Conservation (phyloP, 2,113 vertebrate species). For the Nycticebus coucang region DNA sequence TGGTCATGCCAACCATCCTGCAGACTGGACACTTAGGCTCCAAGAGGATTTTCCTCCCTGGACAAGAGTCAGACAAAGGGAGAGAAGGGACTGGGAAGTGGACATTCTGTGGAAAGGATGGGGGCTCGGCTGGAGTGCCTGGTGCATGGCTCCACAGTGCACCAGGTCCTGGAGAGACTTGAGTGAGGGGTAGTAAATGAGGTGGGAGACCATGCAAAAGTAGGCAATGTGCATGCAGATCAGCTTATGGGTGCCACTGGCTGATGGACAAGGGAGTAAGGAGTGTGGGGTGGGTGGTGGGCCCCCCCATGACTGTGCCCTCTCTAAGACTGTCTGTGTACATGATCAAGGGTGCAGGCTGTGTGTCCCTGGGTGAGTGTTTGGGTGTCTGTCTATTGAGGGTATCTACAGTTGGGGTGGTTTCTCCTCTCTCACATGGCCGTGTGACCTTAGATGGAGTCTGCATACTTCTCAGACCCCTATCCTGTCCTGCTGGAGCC, state of each 20-base stretch:
- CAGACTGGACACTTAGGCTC: neutral
- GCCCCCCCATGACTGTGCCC: neutral
- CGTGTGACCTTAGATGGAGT: constrained; percentile 83
- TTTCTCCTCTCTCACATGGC: fast-evolving
- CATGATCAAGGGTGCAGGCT: too few relatives aligned
- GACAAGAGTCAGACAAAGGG: fast-evolving
- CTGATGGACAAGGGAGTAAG: neutral
- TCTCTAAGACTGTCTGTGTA: neutral
- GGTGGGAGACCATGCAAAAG: too few relatives aligned
- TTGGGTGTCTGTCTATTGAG: neutral
- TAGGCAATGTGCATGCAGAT: neutral
- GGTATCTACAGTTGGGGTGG: too few relatives aligned
- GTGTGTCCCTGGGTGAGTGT: neutral
- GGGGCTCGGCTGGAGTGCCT: neutral
- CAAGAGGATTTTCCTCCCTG: neutral
- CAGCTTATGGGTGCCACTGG: neutral
- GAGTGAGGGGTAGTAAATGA: neutral
- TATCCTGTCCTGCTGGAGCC: constrained; percentile 91
- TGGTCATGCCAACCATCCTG: too few relatives aligned
- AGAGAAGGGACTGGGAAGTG: neutral
- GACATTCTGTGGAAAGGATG: neutral
- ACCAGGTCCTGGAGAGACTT: neutral
- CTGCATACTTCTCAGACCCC: constrained; percentile 91
- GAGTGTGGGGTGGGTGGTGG: too few relatives aligned
- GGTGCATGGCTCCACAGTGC: too few relatives aligned